Base-by-base conservation (phyloP, 1,140 invertebrate genomes). In the Hermatobates lingyangjiaoensis region DNA sequence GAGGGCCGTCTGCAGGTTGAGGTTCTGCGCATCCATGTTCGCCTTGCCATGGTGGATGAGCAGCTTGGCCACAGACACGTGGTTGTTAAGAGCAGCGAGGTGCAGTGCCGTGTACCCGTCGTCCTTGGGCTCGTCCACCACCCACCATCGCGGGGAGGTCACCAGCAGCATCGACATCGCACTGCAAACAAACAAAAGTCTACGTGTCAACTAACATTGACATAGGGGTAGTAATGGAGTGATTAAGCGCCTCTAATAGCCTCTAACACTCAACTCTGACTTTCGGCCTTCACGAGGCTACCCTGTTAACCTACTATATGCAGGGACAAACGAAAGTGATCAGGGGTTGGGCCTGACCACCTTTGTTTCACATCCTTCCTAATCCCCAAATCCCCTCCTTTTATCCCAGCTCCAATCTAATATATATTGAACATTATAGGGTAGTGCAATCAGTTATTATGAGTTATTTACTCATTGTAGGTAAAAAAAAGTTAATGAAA, bases 81-180 rank as follows among this genome's bases (percentile, higher is more conserved):
- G 92, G 70, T 96, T 96, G 69, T 97, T 97, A 3, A 97, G 78
- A 0, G 90, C 88, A 0, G 92, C 91, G 57, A 97, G 73, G 67
- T 97, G 92, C 14, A 97, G 72, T 1, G 92, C 90, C 0, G 92
- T 96, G 70, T 95, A 96, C 1, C 93, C 93, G 64, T 98, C 93
- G 64, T 96, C 91, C 68, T 97, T 97, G 61, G 93, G 93, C 65
- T 97, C 92, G 68, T 97, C 92, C 25, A 96, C 91, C 60, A 97
- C 87, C 93, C 93, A 98, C 1, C 84, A 79, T n/a, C 91, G 74
- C 4, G 88, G 85, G 25, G 93, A 73, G 69, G 94, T 92, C 27
- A 79, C 80, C 56, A 95, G 69, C 58, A 95, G 73, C 62, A 95
- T 89, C 62, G 88, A 79, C 90, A 95, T 95, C 21, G 91, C 91